Evolutionary conservation across 2,113 vertebrate genomes (phyloP), one percentile per base, ranked within the genome.

Genomic region (Mystacornis crossleyi): DNA sequence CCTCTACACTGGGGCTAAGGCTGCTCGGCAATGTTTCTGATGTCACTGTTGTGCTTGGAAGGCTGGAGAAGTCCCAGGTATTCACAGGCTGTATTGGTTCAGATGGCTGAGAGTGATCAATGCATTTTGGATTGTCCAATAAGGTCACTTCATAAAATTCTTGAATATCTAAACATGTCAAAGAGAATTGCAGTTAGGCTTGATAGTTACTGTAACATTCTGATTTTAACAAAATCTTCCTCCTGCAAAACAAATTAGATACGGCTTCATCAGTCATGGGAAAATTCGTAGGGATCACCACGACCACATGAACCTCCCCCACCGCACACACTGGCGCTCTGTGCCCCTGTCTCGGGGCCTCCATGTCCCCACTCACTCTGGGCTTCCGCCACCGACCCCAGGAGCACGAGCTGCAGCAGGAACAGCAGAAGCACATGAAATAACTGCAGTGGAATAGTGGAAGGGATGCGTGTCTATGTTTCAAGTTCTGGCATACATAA

Each of bases 71-170:
- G 86, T 99, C 99, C 99, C 99, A 99, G 80, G 99, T 98, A 97
- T 99, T 99, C 96, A 99, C 98, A 69, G 99, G 98, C 48, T 98
- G 97, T 93, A 97, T 81, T 81, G 98, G 98, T 90, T 98, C 99
- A 72, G 93, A 97, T 42, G 93, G 97, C 93, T 98, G 99, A 81
- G 98, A 96, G 65, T 96, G 97, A 97, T 99, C 99, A 93, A 88
- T 91, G 95, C 98, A 99, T 98, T 98, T 99, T 97, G 99, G 99
- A 97, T 98, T 99, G 98, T 99, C 99, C 98, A 98, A 93, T 98
- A 99, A 99, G 99, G 99, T 99, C 99, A 99, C 99, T 99, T 99
- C 99, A 97, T 99, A 99, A 98, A 99, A 99, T 97, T 99, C 99
- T 98, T 99, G 99, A 98, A 99, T 99, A 98, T 99, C 99, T 99